Conservation (phyloP, 2,113 vertebrate species). For the Lepus americanus region DNA sequence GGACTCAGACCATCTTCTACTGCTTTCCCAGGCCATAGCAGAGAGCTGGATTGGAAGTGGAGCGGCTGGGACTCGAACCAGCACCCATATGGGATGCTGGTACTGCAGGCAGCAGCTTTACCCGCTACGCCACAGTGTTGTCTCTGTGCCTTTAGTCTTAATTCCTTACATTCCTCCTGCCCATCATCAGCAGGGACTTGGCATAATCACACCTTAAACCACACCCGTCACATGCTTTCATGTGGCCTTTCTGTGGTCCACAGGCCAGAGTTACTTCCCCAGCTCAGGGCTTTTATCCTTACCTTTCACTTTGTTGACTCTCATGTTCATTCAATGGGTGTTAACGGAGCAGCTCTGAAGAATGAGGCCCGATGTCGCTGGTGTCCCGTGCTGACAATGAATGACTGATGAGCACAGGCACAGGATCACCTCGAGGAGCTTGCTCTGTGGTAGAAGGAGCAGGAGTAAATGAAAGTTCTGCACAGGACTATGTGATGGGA, state of each 20-base stretch:
- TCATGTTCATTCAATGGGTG: background rate
- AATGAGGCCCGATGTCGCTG: background rate
- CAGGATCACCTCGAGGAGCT: background rate
- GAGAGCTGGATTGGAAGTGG: too few species aligned
- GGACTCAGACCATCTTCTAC: too few species aligned
- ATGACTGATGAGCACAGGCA: background rate
- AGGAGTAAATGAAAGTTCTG: background rate
- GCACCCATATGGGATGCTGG: too few species aligned
- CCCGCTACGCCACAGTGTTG: too few species aligned
- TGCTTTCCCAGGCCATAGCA: too few species aligned
- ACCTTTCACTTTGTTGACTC: conserved; percentile 18
- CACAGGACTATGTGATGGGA: background rate
- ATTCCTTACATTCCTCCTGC: background rate
- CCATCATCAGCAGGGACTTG: background rate
- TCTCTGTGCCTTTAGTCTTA: background rate
- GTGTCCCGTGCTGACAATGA: background rate
- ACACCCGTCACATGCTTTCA: background rate
- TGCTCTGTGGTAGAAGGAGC: background rate
- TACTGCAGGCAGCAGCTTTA: too few species aligned
- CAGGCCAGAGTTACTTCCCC: background rate
- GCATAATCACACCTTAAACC: background rate
- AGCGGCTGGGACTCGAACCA: too few species aligned
- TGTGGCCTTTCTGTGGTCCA: background rate
- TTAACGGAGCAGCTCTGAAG: background rate
- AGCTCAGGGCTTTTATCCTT: background rate